Evolutionary conservation across 1,140 invertebrate genomes (phyloP).

Genomic region (Trissolcus basalis): DNA sequence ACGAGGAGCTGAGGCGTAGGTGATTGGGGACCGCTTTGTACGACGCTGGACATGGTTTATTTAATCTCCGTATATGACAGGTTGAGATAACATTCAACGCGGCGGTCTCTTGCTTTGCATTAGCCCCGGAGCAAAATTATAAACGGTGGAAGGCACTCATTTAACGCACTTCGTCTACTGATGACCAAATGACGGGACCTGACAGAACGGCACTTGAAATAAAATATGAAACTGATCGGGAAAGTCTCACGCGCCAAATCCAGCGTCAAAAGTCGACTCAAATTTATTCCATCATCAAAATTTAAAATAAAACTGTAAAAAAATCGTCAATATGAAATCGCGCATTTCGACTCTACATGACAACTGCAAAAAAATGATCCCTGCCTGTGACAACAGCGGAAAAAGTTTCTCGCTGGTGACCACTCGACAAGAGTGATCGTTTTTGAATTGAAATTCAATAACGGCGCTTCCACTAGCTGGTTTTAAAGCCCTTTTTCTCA

Average conservation of each 20-base stretch:
- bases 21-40: slow-evolving; percentile 48
- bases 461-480: too few relatives aligned
- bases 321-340: slow-evolving; percentile 44
- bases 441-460: slow-evolving; percentile 77
- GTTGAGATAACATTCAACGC: slow-evolving; percentile 56
- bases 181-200: slow-evolving; percentile 56
- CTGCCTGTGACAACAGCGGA: slow-evolving; percentile 6
- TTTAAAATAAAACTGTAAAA: slow-evolving; percentile 35
- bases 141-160: slow-evolving; percentile 57
- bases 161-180: slow-evolving; percentile 53
- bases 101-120: slow-evolving; percentile 55
- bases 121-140: slow-evolving; percentile 55
- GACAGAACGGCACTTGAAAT: slow-evolving; percentile 50
- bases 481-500: slow-evolving; percentile 12
- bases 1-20: slow-evolving; percentile 35
- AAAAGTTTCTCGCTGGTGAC: slow-evolving; percentile 39
- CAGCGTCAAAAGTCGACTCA: slow-evolving; percentile 18
- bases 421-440: slow-evolving; percentile 76
- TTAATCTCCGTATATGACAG: slow-evolving; percentile 57
- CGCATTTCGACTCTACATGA: too few relatives aligned
- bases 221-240: slow-evolving; percentile 50
- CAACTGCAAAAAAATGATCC: not conserved
- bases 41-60: slow-evolving; percentile 58
- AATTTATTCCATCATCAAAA: too few relatives aligned
- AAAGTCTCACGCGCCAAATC: slow-evolving; percentile 43